Percentiles rank a stretch among this genome's conserved stretches.
Conservation (phyloP, 1,140 invertebrate species). For the Macrobrachium nipponense region DNA sequence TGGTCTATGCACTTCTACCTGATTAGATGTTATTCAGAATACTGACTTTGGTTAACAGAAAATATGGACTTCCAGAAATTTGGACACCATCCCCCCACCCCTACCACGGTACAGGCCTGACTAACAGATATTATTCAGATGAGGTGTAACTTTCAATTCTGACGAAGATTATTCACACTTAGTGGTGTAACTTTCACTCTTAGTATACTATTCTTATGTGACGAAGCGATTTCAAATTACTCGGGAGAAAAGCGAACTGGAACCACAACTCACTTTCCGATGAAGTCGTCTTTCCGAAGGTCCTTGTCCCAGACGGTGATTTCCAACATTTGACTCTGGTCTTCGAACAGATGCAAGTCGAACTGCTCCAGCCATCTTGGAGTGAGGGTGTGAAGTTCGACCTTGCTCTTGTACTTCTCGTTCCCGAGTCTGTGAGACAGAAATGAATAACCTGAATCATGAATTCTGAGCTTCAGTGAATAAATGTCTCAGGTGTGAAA, state of each 20-base stretch:
- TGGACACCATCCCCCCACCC: too few species aligned
- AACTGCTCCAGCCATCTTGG: conserved; percentile 94
- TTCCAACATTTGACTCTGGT: conserved; percentile 86
- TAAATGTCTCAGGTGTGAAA: too few species aligned
- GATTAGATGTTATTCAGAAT: too few species aligned
- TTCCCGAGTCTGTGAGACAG: conserved; percentile 81
- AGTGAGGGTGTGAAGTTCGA: conserved; percentile 83
- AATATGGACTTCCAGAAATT: too few species aligned
- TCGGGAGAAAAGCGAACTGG: neutral
- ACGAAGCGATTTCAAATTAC: too few species aligned
- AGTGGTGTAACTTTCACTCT: neutral
- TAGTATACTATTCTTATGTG: too few species aligned
- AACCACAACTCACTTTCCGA: conserved; percentile 77
- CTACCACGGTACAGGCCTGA: too few species aligned
- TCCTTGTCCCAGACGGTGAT: conserved; percentile 84
- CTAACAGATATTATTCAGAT: too few species aligned
- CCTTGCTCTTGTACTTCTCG: conserved; percentile 98
- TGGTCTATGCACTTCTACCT: too few species aligned
- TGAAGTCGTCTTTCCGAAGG: conserved; percentile 76
- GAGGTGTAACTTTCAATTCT: too few species aligned
- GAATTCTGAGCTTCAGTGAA: neutral
- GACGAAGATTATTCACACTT: too few species aligned
- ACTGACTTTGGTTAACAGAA: too few species aligned
- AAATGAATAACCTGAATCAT: neutral
- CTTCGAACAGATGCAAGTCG: conserved; percentile 95